Percentiles rank a stretch among this genome's conserved stretches.
phyloP scores from a whole-genome alignment of 2,888 invertebrate species.

The Anticlea derivata region DNA sequence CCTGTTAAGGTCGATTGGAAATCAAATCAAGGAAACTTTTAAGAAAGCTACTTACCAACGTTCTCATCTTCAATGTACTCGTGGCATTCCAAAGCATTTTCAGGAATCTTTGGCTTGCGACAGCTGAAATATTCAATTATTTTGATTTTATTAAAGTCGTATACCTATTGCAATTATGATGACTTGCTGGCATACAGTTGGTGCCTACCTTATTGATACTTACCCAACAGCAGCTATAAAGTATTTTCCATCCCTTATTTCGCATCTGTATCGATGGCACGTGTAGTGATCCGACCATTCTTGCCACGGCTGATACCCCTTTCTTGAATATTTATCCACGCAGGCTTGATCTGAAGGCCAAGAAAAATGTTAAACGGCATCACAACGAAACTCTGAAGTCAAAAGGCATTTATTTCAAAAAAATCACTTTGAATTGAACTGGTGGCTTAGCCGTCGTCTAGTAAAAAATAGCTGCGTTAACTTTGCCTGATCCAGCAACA shows the following conservation, averaged over 20 bases:
- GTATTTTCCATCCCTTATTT: conserved; percentile 77
- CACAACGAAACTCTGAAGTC: too few relatives aligned
- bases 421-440: too few relatives aligned
- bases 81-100: conserved; percentile 77
- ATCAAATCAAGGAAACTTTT: neutral
- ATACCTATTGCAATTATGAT: too few relatives aligned
- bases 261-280: conserved; percentile 75
- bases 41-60: conserved; percentile 59
- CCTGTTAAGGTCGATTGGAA: too few relatives aligned
- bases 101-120: conserved; percentile 78
- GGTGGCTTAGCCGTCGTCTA: too few relatives aligned
- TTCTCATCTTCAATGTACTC: conserved; percentile 81
- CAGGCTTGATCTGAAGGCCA: conserved; percentile 71
- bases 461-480: too few relatives aligned
- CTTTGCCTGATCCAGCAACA: too few relatives aligned
- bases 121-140: conserved; percentile 57
- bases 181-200: neutral
- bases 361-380: neutral
- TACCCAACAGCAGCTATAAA: conserved; percentile 80
- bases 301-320: conserved; percentile 80
- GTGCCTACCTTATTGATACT: neutral
- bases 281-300: conserved; percentile 81
- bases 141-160: too few relatives aligned
- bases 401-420: too few relatives aligned
- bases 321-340: conserved; percentile 79